Evolutionary conservation across 2,888 invertebrate genomes (phyloP).

Genomic region (Cerceris rybyensis): DNA sequence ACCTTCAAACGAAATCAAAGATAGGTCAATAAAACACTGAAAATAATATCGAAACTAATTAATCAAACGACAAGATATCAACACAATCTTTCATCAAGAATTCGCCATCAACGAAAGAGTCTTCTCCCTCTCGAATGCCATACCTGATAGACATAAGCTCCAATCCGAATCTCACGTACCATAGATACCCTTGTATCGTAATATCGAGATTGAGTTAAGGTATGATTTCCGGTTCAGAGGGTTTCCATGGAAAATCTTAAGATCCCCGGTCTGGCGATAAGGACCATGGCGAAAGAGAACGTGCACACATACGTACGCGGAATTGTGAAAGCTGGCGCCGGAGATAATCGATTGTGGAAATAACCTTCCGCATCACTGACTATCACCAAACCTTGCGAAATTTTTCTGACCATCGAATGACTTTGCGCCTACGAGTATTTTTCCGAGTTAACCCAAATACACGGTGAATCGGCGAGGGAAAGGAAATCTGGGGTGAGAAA

Average conservation of each 20-base stretch:
- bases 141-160: not conserved
- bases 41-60: not conserved
- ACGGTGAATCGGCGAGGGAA: not conserved
- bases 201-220: conserved; percentile 18
- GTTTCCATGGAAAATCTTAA: not conserved
- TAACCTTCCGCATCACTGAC: conserved; percentile 28
- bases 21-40: not conserved
- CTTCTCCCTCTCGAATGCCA: conserved; percentile 16
- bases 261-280: conserved; percentile 43
- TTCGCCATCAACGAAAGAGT: not conserved
- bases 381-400: conserved; percentile 12
- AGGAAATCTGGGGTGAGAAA: not conserved
- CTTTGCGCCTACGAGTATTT: not conserved
- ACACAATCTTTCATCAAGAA: too few relatives aligned
- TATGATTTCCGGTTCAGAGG: conserved; percentile 20
- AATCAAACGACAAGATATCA: too few relatives aligned
- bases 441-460: not conserved
- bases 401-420: not conserved
- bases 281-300: not conserved
- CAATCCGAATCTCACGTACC: not conserved
- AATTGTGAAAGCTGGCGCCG: conserved; percentile 46
- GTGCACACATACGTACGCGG: conserved; percentile 12
- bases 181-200: not conserved
- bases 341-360: conserved; percentile 49
- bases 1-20: not conserved